Evolutionary conservation across 2,888 invertebrate genomes (phyloP), one percentile per base, ranked within the genome.

Genomic region (Cepaea hortensis): DNA sequence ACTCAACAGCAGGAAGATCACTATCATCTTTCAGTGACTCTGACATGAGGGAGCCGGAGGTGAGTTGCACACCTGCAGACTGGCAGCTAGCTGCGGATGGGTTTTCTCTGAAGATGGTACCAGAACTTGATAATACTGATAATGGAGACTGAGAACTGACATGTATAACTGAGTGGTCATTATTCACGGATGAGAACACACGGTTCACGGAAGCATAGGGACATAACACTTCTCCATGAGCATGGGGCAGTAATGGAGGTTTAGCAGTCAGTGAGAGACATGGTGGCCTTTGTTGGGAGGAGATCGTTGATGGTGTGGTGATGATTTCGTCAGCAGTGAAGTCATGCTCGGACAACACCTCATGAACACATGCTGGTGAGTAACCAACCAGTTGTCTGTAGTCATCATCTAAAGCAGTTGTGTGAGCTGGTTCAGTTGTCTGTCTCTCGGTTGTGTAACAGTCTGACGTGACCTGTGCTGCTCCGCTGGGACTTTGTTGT

Each of bases 121-220:
- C 7, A 11, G 11, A 55, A 11, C 11, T 55, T 72, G 65, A 80
- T 9, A 70, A 18, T 18, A 72, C 61, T 7, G 84, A 73, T 68
- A 70, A 50, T 48, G 61, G 79, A 6, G 86, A 83, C n/a, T 72
- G 72, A 4, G 83, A 76, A 65, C 72, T 81, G 75, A 81, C 81
- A 23, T 61, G n/a, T 23, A 73, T 48, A 61, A 73, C 18, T 11
- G 81, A 68, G 2, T 46, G n/a, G 20, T 50, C 75, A 68, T 62
- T 65, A 50, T 76, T 81, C 6, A 82, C 70, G 48, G 87, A 87
- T 68, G 83, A 46, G 5, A 68, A 50, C 48, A 68, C n/a, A 46
- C 46, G 23, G n/a, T 62, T 62, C 46, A 46, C 20, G 4, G 76
- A 48, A 61, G 35, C 20, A 15, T 50, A 73, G 9, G 13, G 73